phyloP scores from a whole-genome alignment of 2,113 vertebrate genomes.

The Lasiurus borealis region DNA sequence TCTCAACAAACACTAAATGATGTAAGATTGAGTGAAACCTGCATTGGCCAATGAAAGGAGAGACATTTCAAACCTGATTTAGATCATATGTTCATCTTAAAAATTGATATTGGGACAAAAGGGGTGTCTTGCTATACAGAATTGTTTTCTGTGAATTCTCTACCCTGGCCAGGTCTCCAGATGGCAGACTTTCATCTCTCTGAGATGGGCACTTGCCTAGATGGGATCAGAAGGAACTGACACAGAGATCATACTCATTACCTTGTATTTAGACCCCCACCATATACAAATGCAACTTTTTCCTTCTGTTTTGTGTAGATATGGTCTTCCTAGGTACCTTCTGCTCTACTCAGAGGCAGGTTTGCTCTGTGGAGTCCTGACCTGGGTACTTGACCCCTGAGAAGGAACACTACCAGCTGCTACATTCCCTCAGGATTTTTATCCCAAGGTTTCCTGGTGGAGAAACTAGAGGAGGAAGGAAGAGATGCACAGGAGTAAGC shows the following conservation, averaged over 20 bases:
- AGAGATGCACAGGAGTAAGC: background rate
- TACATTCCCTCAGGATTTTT: background rate
- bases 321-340: background rate
- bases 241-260: background rate
- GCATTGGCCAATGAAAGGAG: background rate
- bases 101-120: background rate
- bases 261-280: background rate
- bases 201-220: background rate
- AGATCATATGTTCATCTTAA: slow-evolving; percentile 18
- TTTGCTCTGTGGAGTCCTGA: background rate
- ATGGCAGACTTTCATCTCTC: background rate
- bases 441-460: background rate
- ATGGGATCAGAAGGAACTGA: background rate
- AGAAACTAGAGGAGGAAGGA: background rate
- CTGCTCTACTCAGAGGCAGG: background rate
- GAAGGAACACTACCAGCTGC: background rate
- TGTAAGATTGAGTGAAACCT: background rate
- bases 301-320: background rate
- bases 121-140: background rate
- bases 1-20: background rate
- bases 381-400: background rate
- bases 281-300: too few relatives aligned
- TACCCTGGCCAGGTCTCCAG: background rate
- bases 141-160: background rate
- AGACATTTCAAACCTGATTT: background rate